phyloP scores from a whole-genome alignment of 2,113 vertebrate genomes.

The Mormyrus iriodes region DNA sequence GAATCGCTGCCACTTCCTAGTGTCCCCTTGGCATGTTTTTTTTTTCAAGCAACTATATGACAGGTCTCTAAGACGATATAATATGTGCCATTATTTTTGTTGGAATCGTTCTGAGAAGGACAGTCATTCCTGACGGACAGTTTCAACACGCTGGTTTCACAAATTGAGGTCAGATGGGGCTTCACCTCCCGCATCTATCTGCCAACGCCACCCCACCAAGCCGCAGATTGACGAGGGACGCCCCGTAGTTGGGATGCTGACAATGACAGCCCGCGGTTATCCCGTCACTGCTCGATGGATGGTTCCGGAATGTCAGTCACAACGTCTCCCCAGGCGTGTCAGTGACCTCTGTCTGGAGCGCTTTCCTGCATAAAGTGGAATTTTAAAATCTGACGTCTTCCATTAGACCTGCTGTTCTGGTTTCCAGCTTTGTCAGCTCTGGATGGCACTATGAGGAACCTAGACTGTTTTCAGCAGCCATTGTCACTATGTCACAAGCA shows the following conservation, averaged over 20 bases:
- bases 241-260: not conserved
- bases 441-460: not conserved
- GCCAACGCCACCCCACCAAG: not conserved
- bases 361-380: not conserved
- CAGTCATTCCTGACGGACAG: not conserved
- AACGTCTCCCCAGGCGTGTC: not conserved
- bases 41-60: not conserved
- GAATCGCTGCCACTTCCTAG: not conserved
- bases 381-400: not conserved
- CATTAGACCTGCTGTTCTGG: not conserved
- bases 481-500: not conserved
- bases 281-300: not conserved
- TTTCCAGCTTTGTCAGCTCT: not conserved
- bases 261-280: not conserved
- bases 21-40: not conserved
- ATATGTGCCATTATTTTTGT: not conserved
- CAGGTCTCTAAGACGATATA: not conserved
- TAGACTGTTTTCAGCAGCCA: not conserved
- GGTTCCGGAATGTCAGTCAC: not conserved
- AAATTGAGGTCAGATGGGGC: conserved; percentile 4
- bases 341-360: not conserved
- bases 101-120: not conserved
- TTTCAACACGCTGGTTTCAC: not conserved
- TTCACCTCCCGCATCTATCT: not conserved
- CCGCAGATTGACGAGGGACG: not conserved